Evolutionary conservation across 2,797 vertebrate genomes (phyloP), one percentile per base, ranked within the genome.

Genomic region (Sarcoramphus papa): DNA sequence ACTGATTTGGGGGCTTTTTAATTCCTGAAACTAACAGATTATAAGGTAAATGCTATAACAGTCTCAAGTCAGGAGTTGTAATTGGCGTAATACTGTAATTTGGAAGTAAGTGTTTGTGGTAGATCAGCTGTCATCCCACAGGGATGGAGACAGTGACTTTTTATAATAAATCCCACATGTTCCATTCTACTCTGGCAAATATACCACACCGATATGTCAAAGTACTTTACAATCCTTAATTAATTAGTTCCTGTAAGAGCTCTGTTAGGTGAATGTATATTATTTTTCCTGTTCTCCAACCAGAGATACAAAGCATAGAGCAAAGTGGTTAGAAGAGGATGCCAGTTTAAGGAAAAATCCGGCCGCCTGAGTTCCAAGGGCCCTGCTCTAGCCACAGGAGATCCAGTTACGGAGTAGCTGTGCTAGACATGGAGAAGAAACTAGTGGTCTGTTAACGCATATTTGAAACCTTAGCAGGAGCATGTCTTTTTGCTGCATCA

Each of bases 121-220:
- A 88, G 81, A 94, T 95, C 92, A 92, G 57, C 93, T 97, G 89
- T 93, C 89, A 93, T 94, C 73, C 92, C 93, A 86, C 59, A 85
- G 78, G 91, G 87, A 84, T 43, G 68, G 78, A 96, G 92, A 97
- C 94, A 91, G 94, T 83, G 91, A 97, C 87, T 96, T 95, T 95
- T 95, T 86, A 47, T 94, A 95, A 94, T 83, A 95, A 95, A 95
- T 92, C 57, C 54, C 92, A 93, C 89, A 88, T 72, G 82, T 90
- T 95, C 62, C 57, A 64, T 85, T 88, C 81, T 78, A 40, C 64
- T 73, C 65, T 33, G 60, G 87, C 69, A 90, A 92, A 94, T 92
- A 77, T 33, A 92, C 65, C 65, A 84, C 67, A 33, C 54, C 69
- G 73, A 65, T 82, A 17, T 65, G 88, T 76, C 92, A 83, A 90